Evolutionary conservation across 2,113 vertebrate species (phyloP).

Genomic region (Pelmatolapia mariae): DNA sequence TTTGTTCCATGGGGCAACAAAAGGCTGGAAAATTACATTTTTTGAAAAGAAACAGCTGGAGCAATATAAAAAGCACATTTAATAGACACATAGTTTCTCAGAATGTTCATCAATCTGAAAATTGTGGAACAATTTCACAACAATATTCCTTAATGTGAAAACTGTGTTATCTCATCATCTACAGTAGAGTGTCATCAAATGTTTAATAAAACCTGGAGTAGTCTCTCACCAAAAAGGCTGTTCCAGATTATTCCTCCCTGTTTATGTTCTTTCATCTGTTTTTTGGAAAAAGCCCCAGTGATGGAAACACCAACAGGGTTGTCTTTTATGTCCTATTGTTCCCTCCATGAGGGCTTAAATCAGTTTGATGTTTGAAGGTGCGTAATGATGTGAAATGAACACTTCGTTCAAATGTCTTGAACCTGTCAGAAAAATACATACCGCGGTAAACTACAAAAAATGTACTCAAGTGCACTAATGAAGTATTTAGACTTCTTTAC

Average conservation of each 20-base stretch:
- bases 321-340: neutral
- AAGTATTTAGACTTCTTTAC: neutral
- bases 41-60: neutral
- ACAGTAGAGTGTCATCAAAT: neutral
- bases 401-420: neutral
- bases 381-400: accelerated
- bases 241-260: accelerated
- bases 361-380: accelerated
- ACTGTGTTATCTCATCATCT: neutral
- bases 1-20: neutral
- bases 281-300: neutral
- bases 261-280: neutral
- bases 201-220: neutral
- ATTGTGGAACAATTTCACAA: neutral
- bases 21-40: neutral
- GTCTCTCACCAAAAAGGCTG: neutral
- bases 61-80: neutral
- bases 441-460: accelerated
- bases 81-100: neutral
- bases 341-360: accelerated
- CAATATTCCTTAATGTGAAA: accelerated
- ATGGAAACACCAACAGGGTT: neutral
- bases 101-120: neutral
- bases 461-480: neutral
- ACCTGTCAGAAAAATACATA: neutral